These are phyloP conservation scores for Protula sp. DNA, from an alignment of 2,888 invertebrate genomes.

Conservation along the genomic window DNA sequence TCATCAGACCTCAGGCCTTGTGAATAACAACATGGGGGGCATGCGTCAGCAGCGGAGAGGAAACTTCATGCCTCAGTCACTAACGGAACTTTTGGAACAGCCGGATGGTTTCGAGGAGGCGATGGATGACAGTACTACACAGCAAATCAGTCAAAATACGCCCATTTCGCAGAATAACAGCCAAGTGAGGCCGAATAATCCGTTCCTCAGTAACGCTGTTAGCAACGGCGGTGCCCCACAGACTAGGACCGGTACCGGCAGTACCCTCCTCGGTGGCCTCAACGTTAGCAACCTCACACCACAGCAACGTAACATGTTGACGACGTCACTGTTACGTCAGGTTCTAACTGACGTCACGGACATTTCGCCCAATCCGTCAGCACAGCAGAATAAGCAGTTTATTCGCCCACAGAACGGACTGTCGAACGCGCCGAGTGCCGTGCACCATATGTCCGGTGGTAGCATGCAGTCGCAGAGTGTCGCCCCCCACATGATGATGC, in stretches of 20 bases:
- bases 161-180: not conserved
- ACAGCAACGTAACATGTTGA: not conserved
- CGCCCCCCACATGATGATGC: not conserved
- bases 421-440: not conserved
- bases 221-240: too few relatives aligned
- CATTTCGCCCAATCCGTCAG: not conserved
- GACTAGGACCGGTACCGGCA: not conserved
- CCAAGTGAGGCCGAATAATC: not conserved
- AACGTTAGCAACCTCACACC: not conserved
- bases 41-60: not conserved
- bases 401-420: not conserved
- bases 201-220: too few relatives aligned
- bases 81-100: not conserved
- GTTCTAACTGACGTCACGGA: not conserved
- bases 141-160: not conserved
- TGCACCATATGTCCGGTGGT: not conserved
- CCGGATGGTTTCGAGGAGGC: not conserved
- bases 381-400: not conserved
- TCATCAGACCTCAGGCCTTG: not conserved
- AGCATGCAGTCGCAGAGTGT: not conserved
- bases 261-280: not conserved
- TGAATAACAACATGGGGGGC: not conserved
- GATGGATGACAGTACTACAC: not conserved
- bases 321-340: not conserved
- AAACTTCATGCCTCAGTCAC: conserved; percentile 2